Evolutionary conservation across 2,113 vertebrate species (phyloP).

Genomic region (Xenopus borealis): DNA sequence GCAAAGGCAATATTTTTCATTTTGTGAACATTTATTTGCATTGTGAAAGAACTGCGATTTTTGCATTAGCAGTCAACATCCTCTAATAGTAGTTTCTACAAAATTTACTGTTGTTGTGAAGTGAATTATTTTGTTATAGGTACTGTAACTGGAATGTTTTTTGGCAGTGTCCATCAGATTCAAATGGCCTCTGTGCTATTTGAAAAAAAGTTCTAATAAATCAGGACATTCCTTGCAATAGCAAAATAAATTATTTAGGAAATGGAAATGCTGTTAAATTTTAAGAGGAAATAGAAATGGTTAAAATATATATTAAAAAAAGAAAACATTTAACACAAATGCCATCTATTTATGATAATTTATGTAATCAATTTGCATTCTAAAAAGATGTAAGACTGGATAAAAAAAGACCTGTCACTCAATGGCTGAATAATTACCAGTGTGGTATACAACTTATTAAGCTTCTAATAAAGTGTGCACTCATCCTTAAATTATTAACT

Average conservation of each 20-base stretch:
- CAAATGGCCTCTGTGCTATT: too few species aligned
- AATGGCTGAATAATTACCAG: constrained; percentile 30
- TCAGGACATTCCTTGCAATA: too few species aligned
- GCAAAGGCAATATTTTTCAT: too few species aligned
- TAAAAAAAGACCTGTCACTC: constrained; percentile 36
- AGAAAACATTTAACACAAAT: constrained; percentile 4
- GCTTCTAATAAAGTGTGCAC: constrained; percentile 36
- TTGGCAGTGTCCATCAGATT: too few species aligned
- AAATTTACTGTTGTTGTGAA: too few species aligned
- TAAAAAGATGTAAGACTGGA: constrained; percentile 40
- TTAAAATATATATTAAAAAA: neutral
- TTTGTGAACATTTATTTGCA: too few species aligned
- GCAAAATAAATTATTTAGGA: neutral
- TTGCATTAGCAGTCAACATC: too few species aligned
- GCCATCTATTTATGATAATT: constrained; percentile 13
- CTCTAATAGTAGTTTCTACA: too few species aligned
- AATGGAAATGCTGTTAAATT: neutral
- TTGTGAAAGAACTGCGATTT: too few species aligned
- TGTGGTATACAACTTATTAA: constrained; percentile 37
- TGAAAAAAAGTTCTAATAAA: too few species aligned
- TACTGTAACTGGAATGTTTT: too few species aligned
- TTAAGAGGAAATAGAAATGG: neutral
- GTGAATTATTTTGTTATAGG: too few species aligned
- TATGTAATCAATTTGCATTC: constrained; percentile 29
- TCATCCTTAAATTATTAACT: constrained; percentile 42